phyloP scores from a whole-genome alignment of 1,140 invertebrate genomes.

The Frieseomelitta varia region DNA sequence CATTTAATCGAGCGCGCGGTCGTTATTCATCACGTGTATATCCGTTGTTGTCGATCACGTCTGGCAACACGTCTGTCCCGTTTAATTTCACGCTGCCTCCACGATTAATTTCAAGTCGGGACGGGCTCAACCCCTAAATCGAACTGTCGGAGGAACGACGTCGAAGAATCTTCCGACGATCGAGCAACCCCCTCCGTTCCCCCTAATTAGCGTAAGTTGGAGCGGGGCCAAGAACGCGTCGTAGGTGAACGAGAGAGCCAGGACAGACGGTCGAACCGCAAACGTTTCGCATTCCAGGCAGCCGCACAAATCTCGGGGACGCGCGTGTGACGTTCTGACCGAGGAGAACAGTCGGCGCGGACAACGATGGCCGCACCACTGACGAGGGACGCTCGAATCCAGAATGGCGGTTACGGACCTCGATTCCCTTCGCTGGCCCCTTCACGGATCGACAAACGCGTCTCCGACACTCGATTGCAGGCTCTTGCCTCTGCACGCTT shows the following conservation, averaged over 20 bases:
- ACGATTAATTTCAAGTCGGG: not conserved
- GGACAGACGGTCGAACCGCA: conserved; percentile 56
- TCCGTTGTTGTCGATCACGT: not conserved
- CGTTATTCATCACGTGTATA: not conserved
- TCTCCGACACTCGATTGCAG: conserved; percentile 58
- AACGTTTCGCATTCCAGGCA: conserved; percentile 69
- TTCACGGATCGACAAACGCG: conserved; percentile 63
- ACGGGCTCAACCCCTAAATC: not conserved
- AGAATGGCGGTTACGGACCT: conserved; percentile 51
- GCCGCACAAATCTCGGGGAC: conserved; percentile 71
- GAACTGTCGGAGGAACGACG: not conserved
- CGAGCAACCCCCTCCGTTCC: conserved; percentile 7
- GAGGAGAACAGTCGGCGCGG: conserved; percentile 54
- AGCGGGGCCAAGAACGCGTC: conserved; percentile 44
- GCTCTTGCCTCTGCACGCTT: not conserved
- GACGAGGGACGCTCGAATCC: conserved; percentile 49
- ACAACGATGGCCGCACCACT: conserved; percentile 44
- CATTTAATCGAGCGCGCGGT: not conserved
- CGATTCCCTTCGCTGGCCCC: conserved; percentile 47
- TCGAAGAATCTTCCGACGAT: conserved; percentile 24
- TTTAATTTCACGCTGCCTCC: not conserved
- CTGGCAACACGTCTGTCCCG: not conserved
- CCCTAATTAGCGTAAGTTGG: conserved; percentile 63
- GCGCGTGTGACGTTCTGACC: conserved; percentile 59
- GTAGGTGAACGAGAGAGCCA: conserved; percentile 31